Conservation (phyloP, 2,888 invertebrate genomes). For the Timema podura region DNA sequence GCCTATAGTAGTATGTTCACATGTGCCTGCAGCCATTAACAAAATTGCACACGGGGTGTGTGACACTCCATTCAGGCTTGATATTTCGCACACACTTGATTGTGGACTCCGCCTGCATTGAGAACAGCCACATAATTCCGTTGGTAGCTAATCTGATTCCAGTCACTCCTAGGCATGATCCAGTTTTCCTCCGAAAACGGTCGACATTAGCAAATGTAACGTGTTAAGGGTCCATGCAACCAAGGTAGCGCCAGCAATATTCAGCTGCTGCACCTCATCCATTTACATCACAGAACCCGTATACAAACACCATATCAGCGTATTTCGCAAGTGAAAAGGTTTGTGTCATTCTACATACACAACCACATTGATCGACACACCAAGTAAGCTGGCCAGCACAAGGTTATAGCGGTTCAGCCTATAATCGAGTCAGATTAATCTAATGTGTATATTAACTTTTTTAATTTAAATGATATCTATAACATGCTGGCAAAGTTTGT, state of each 20-base stretch:
- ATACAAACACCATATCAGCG: not conserved
- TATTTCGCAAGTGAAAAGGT: not conserved
- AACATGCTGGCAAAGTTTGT: too few relatives aligned
- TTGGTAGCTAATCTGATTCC: not conserved
- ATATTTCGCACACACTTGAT: conserved; percentile 3
- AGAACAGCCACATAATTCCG: not conserved
- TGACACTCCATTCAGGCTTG: not conserved
- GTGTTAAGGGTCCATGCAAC: not conserved
- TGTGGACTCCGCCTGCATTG: conserved; percentile 1
- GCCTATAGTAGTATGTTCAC: not conserved
- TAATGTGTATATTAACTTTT: too few relatives aligned
- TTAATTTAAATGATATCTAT: too few relatives aligned
- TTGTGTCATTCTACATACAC: not conserved
- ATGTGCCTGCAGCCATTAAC: not conserved
- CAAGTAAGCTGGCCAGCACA: not conserved
- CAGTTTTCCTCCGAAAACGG: not conserved
- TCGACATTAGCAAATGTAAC: not conserved
- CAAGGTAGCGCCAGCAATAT: not conserved
- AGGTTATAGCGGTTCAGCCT: too few relatives aligned
- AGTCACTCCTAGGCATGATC: not conserved
- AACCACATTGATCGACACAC: not conserved
- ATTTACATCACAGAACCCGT: not conserved
- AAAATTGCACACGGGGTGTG: not conserved
- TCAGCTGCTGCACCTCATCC: not conserved
- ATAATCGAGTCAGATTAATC: too few relatives aligned